Evolutionary conservation across 1,140 invertebrate species (phyloP).

Genomic region (Paracyclopina nana): DNA sequence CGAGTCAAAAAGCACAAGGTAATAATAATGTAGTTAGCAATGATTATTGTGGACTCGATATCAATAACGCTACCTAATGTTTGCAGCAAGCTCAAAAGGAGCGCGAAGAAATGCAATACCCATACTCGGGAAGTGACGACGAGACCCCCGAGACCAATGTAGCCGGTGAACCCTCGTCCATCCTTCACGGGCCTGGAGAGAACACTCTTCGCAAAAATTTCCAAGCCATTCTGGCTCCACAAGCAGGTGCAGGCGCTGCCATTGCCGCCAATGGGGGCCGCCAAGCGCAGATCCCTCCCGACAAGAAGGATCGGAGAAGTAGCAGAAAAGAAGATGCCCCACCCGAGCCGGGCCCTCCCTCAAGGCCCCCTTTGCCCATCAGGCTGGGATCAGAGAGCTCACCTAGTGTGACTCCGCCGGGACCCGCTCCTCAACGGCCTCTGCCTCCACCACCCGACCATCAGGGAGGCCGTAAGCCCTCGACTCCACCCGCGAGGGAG

Average conservation of each 20-base stretch:
- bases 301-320: conserved; percentile 34
- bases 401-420: conserved; percentile 11
- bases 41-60: too few species aligned
- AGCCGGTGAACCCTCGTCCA: conserved; percentile 9
- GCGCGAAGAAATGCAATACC: conserved; percentile 15
- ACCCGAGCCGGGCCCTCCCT: conserved; percentile 56
- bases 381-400: conserved; percentile 45
- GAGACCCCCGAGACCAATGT: conserved; percentile 3
- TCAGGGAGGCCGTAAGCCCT: conserved; percentile 13
- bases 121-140: conserved; percentile 8
- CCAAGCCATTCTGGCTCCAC: conserved; percentile 76
- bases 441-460: conserved; percentile 43
- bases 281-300: neutral
- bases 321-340: conserved; percentile 30
- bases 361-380: conserved; percentile 61
- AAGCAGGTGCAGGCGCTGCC: neutral
- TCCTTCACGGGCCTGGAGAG: conserved; percentile 57
- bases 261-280: neutral
- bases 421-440: conserved; percentile 43
- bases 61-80: too few species aligned
- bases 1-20: conserved; percentile 83
- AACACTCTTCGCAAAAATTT: conserved; percentile 85
- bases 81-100: conserved; percentile 10
- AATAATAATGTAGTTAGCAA: too few species aligned
- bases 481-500: conserved; percentile 14